These are phyloP conservation scores for Drosophila prosaltans DNA, from an alignment of 1,140 invertebrate species.

Conservation along the genomic window DNA sequence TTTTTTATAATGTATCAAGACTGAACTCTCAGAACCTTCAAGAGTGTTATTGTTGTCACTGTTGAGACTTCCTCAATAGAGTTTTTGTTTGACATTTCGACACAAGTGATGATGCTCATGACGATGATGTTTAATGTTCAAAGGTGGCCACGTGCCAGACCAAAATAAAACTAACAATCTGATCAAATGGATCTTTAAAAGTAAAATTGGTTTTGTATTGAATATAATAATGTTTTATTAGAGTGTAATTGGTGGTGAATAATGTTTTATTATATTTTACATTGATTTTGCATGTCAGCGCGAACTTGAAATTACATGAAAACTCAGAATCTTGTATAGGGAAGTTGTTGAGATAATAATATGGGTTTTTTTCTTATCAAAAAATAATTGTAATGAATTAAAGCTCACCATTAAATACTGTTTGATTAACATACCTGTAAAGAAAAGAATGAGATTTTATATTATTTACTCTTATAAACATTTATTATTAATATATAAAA, in stretches of 20 bases:
- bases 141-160: constrained; percentile 2
- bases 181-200: not conserved
- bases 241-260: not conserved
- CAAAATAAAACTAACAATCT: not conserved
- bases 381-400: constrained; percentile 48
- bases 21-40: constrained; percentile 9
- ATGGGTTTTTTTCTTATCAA: not conserved
- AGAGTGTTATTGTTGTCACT: not conserved
- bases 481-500: too few species aligned
- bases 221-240: constrained; percentile 4
- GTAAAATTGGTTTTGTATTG: not conserved
- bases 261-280: not conserved
- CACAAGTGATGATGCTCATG: not conserved
- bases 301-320: not conserved
- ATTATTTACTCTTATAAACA: too few species aligned
- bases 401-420: constrained; percentile 58
- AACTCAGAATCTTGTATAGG: not conserved
- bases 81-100: not conserved
- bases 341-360: too few species aligned
- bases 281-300: constrained; percentile 22
- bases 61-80: not conserved
- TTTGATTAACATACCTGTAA: constrained; percentile 59
- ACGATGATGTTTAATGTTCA: not conserved
- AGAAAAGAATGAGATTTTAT: constrained; percentile 20
- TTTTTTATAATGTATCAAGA: constrained; percentile 3